These are phyloP conservation scores for Drosophila flavopinicola DNA, from an alignment of 2,888 invertebrate genomes.

Conservation along the genomic window DNA sequence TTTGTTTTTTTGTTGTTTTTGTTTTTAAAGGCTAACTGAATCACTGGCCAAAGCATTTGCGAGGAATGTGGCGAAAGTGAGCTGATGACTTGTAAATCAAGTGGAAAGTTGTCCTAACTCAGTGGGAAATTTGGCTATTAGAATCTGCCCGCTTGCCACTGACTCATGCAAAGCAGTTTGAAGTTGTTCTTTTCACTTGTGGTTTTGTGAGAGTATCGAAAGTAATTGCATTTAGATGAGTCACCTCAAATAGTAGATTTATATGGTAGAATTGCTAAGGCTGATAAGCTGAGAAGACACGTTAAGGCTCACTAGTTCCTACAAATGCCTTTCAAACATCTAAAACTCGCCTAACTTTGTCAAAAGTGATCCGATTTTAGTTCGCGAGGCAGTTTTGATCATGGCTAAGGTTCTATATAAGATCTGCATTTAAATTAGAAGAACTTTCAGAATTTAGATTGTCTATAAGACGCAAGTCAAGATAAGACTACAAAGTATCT, in stretches of 20 bases:
- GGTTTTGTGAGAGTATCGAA: not conserved
- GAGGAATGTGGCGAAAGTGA: constrained; percentile 67
- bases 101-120: constrained; percentile 37
- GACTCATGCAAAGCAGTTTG: constrained; percentile 18
- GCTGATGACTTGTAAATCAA: constrained; percentile 37
- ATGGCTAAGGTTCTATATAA: no score
- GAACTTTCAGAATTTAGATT: no score
- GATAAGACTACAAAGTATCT: no score
- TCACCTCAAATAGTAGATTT: not conserved
- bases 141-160: constrained; percentile 2
- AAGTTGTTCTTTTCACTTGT: not conserved
- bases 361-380: no score
- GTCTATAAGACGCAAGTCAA: no score
- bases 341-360: no score
- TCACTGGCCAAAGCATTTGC: constrained; percentile 62
- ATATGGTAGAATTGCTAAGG: no score
- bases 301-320: no score
- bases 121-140: constrained; percentile 24
- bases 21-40: constrained; percentile 64
- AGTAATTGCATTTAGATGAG: not conserved
- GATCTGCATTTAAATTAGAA: no score
- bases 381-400: no score
- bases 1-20: not conserved
- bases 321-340: no score
- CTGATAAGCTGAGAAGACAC: no score